A percentile compares a stretch with the other conserved stretches of the same genome.
These are phyloP conservation scores for Apamea epomidion DNA, from an alignment of 2,888 invertebrate species.

Conservation along the genomic window DNA sequence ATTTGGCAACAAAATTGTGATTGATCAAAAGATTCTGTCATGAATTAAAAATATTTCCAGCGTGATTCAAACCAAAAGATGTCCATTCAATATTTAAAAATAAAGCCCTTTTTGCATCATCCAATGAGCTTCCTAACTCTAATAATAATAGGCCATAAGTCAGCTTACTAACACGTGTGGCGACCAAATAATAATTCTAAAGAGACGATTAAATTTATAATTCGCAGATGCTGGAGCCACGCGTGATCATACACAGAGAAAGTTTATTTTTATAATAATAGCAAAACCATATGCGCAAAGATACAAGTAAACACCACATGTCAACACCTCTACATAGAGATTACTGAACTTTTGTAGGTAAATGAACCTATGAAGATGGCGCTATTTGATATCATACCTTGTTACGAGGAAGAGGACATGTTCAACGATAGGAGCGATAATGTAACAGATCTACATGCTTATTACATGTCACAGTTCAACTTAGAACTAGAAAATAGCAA, in stretches of 20 bases:
- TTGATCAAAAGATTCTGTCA: constrained; percentile 42
- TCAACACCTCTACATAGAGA: constrained; percentile 82
- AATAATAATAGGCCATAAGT: constrained; percentile 69
- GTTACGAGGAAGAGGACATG: constrained; percentile 83
- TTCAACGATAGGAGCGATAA: constrained; percentile 82
- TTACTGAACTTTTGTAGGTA: constrained; percentile 86
- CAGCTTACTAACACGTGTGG: constrained; percentile 80
- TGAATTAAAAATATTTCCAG: constrained; percentile 53
- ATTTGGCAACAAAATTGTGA: constrained; percentile 45
- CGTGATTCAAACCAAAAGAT: constrained; percentile 63
- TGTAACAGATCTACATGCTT: constrained; percentile 86
- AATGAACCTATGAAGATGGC: constrained; percentile 87
- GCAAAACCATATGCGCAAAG: constrained; percentile 87
- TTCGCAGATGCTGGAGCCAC: constrained; percentile 88
- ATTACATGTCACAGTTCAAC: constrained; percentile 89
- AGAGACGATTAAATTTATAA: constrained; percentile 86
- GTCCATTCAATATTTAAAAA: constrained; percentile 61
- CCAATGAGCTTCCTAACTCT: constrained; percentile 60
- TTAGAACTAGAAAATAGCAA: constrained; percentile 87
- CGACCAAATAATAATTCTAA: constrained; percentile 79
- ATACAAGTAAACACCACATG: constrained; percentile 84
- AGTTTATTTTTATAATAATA: constrained; percentile 91
- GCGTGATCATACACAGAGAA: constrained; percentile 86
- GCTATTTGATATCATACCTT: constrained; percentile 84
- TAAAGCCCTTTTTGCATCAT: constrained; percentile 54